Base-by-base conservation (phyloP, 2,797 vertebrate genomes). In the Tiaroga cobitis region DNA sequence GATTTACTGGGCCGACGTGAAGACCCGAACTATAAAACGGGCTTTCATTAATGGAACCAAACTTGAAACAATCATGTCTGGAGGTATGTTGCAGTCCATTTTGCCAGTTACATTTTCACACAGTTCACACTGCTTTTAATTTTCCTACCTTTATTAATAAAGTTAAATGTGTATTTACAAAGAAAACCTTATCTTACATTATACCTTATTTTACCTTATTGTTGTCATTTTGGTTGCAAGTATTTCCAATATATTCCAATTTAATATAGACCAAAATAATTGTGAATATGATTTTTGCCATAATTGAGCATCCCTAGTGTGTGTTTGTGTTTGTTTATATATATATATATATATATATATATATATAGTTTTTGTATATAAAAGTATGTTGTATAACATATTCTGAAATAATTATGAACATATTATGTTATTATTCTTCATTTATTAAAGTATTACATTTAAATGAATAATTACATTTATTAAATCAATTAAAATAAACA, bases 1-100 rank as follows among this genome's bases (percentile, higher is more conserved):
- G 61, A 92, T 97, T 41, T 97, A 97, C 81, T 97, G 96, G 96
- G 94, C 96, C 51, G 96, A 97, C 81, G 93, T 96, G 83, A 97
- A 97, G 91, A 96, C 96, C 3, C 95, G 96, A 86, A 96, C 95
- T 59, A 96, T 97, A 87, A 97, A 97, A 84, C 92, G 96, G 2
- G 96, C 95, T 39, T 96, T 96, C 85, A 94, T 97, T 89, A 97
- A 97, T 3, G 96, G 96, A 21, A 97, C 96, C 61, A 92, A 93
- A 11, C 89, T 97, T 70, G 94, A 97, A 92, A 96, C 95, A 1
- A 93, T 97, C 32, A 93, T 96, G 88, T 95, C 96, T 81, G 95
- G 95, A 96, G 96, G 96, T 97, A 94, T 0, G 7, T 18, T 10
- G 18, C 51, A 3, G 29, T 41, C 6, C 11, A 63, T 61, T 79